Base-by-base conservation (phyloP, 1,140 invertebrate genomes). In the Condylostylus longicornis region DNA sequence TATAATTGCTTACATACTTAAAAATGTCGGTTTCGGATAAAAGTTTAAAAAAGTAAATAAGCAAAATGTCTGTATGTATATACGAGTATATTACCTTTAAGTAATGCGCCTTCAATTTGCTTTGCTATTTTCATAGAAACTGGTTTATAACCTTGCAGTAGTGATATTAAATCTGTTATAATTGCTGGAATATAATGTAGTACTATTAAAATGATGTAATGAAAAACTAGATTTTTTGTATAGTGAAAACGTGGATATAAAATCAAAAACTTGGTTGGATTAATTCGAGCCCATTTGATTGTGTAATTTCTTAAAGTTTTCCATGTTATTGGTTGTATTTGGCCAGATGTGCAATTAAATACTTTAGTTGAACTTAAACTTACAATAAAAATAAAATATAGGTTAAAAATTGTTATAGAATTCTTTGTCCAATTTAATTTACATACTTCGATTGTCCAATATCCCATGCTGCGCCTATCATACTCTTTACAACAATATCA, bases 271-370 rank as follows among this genome's bases (percentile, higher is more conserved):
- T 79, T 84, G 25, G 80, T 74, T 3, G 85, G 84, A 41, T 76
- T 78, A 33, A 75, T 70, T 9, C 75, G 61, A 0, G 82, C 72
- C 58, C 82, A 74, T 50, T 77, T 76, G 29, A 75, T 65, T 12
- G 76, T 78, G 2, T 77, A 61, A 9, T 63, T 45, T 0, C 75
- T 74, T 42, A 90, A 77, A 43, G 82, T 67, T 18, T 79, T 74
- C 90, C 91, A 96, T 15, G 69, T 71, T 5, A 95, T 69, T 1
- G 81, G 80, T 54, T 93, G 93, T 14, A 80, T 66, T 5, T 72
- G 65, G 1, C 89, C 85, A 12, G 83, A 85, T 1, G 87, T 91
- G 46, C 86, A 88, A 57, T 96, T 93, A 59, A 90, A 95, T 12
- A 97, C 76, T 45, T 51, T 50, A 12, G 54, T 42, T 33, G 53